Conservation (phyloP, 2,113 vertebrate genomes). For the Rallus limicola region DNA sequence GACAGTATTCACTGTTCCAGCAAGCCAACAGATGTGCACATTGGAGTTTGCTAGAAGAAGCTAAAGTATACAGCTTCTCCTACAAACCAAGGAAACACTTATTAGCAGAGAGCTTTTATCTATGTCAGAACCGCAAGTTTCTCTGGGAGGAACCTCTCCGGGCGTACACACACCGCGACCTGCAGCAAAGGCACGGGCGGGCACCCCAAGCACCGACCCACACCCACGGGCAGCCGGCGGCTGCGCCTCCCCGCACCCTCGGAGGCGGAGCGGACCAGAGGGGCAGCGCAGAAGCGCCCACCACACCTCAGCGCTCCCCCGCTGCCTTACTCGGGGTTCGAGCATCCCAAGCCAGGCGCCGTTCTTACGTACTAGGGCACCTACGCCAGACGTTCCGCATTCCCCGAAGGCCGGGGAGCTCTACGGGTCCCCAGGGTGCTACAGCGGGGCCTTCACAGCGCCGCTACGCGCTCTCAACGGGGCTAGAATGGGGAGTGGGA, state of each 20-base stretch:
- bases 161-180: not conserved
- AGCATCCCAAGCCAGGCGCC: not conserved
- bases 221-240: too few species aligned
- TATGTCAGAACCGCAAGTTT: not conserved
- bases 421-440: rapidly evolving
- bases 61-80: not conserved
- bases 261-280: rapidly evolving
- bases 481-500: too few species aligned
- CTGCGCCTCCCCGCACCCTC: not conserved
- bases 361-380: not conserved
- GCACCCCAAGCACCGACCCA: too few species aligned
- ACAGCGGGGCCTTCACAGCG: not conserved
- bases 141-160: not conserved
- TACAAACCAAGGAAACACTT: not conserved
- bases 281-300: rapidly evolving
- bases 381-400: rapidly evolving
- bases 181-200: too few species aligned
- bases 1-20: not conserved
- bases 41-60: not conserved
- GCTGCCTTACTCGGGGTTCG: rapidly evolving
- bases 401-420: not conserved
- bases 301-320: not conserved
- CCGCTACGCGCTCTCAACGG: too few species aligned
- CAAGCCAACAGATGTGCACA: not conserved
- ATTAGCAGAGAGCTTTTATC: not conserved